Conservation (phyloP, 92 coral and sea anemone species). For the Epizoanthus scotinus region DNA sequence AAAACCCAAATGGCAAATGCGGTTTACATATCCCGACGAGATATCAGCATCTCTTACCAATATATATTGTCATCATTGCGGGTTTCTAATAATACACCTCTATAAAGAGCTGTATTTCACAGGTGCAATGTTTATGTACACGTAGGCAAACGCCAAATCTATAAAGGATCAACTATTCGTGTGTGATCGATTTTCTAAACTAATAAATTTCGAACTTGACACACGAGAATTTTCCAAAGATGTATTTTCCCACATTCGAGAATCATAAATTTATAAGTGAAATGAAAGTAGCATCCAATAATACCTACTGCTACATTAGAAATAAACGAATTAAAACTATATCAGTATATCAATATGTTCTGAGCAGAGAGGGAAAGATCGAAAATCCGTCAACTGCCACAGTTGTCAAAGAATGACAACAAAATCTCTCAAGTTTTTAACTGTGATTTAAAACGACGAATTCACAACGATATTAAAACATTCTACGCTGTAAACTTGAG, state of each 20-base stretch:
- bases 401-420: slow-evolving; percentile 29
- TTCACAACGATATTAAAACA: not conserved
- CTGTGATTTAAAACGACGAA: not conserved
- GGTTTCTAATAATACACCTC: slow-evolving; percentile 23
- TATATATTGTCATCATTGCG: not conserved
- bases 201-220: not conserved
- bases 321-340: slow-evolving; percentile 31
- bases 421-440: not conserved
- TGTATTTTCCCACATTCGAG: not conserved
- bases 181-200: not conserved
- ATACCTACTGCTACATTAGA: slow-evolving; percentile 26
- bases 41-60: not conserved
- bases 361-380: not conserved
- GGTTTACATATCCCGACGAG: too few species aligned
- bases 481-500: not conserved
- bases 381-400: slow-evolving; percentile 14
- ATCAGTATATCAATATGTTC: too few species aligned
- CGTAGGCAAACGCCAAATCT: slow-evolving; percentile 34
- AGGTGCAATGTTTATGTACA: slow-evolving; percentile 42
- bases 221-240: not conserved
- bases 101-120: slow-evolving; percentile 8
- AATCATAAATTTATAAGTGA: not conserved
- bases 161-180: slow-evolving; percentile 7
- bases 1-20: too few species aligned
- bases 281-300: slow-evolving; percentile 7